Percentiles rank a stretch among this genome's conserved stretches.
These are phyloP conservation scores for Triops cancriformis DNA, from an alignment of 1,140 invertebrate species.

Conservation along the genomic window DNA sequence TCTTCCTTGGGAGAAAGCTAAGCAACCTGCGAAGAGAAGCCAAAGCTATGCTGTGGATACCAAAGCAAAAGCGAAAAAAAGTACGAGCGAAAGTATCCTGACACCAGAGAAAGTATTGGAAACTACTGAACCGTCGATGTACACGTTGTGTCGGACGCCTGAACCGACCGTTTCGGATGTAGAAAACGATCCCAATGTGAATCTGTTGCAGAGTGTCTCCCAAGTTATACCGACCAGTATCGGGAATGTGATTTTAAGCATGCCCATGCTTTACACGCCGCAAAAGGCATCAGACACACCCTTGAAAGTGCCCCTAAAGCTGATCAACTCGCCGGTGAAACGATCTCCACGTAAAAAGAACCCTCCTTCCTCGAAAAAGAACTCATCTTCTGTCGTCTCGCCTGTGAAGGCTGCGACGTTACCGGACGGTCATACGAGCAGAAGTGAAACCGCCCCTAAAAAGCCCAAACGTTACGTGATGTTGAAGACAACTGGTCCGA, in stretches of 20 bases:
- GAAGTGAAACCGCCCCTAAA: background rate
- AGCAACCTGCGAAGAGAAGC: background rate
- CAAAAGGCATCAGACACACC: background rate
- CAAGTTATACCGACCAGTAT: background rate
- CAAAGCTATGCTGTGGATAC: too few relatives aligned
- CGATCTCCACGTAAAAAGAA: background rate
- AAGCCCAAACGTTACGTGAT: background rate
- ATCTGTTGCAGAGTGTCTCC: background rate
- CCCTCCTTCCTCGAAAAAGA: background rate
- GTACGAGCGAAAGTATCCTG: background rate
- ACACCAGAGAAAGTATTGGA: background rate
- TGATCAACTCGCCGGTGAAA: background rate
- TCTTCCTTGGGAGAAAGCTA: conserved; percentile 22
- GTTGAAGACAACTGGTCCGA: background rate
- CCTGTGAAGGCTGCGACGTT: too few relatives aligned
- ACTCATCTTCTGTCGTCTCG: too few relatives aligned
- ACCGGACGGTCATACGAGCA: background rate
- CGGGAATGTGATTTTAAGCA: conserved; percentile 21
- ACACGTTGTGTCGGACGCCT: background rate
- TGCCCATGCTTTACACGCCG: conserved; percentile 17
- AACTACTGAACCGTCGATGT: background rate
- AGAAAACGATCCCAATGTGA: background rate
- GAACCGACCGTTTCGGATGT: too few relatives aligned
- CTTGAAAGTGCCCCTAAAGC: background rate
- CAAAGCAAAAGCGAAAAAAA: background rate